Percentiles rank a stretch among this genome's conserved stretches.
These are phyloP conservation scores for Temnothorax ravouxi DNA, from an alignment of 2,888 invertebrate species.

Conservation along the genomic window DNA sequence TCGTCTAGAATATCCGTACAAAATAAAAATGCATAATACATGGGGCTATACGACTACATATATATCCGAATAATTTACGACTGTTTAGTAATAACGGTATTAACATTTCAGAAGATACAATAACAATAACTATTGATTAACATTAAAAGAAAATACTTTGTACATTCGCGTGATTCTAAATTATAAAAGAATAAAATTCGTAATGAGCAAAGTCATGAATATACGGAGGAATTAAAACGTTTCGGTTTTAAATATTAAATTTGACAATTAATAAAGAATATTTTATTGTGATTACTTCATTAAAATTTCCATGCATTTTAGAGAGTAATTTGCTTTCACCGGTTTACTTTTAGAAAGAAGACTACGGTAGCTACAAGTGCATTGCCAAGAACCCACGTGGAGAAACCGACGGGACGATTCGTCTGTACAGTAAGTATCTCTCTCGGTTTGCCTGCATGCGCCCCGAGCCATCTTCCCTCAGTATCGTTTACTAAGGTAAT, in stretches of 20 bases:
- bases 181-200: background rate
- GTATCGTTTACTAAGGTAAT: constrained; percentile 74
- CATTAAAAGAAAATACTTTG: background rate
- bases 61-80: constrained; percentile 12
- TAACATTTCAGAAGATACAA: background rate
- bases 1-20: background rate
- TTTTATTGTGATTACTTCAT: background rate
- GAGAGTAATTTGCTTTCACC: constrained; percentile 19
- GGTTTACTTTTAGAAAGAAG: constrained; percentile 88
- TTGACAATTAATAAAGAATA: constrained; percentile 2
- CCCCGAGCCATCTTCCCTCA: constrained; percentile 64
- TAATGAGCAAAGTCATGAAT: background rate
- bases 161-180: background rate
- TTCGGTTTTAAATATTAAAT: background rate
- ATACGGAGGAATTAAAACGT: background rate
- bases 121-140: background rate
- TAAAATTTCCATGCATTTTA: constrained; percentile 22
- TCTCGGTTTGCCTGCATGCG: constrained; percentile 65
- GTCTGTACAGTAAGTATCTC: constrained; percentile 93
- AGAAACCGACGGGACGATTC: constrained; percentile 95
- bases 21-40: constrained; percentile 11
- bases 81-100: background rate
- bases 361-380: constrained; percentile 96
- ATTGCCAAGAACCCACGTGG: constrained; percentile 96
- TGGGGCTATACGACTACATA: background rate